These are phyloP conservation scores for Neelides sp. DNA, from an alignment of 1,140 invertebrate species.

Conservation along the genomic window DNA sequence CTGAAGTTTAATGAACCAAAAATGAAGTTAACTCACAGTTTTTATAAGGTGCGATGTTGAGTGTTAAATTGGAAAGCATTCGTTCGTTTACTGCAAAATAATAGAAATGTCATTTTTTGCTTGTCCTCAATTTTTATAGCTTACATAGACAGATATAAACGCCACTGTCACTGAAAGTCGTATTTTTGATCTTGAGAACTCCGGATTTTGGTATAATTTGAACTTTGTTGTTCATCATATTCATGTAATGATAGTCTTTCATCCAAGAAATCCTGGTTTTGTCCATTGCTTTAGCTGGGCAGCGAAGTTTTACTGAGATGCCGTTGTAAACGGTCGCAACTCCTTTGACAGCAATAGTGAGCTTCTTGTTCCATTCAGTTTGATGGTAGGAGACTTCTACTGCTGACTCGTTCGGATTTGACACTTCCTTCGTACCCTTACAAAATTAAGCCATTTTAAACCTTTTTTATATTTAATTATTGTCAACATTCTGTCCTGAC, in stretches of 20 bases:
- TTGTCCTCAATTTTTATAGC: too few species aligned
- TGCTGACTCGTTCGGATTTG: constrained; percentile 7
- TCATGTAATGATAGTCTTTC: constrained; percentile 54
- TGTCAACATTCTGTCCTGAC: too few species aligned
- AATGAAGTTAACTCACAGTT: too few species aligned
- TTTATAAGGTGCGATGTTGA: too few species aligned
- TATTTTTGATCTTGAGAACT: constrained; percentile 62
- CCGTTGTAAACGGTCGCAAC: constrained; percentile 70
- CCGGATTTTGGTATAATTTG: constrained; percentile 75
- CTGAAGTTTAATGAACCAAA: too few species aligned
- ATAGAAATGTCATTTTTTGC: too few species aligned
- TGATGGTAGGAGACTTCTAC: constrained; percentile 38
- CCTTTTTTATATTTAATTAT: too few species aligned
- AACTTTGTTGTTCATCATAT: constrained; percentile 55
- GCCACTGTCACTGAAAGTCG: constrained; percentile 60
- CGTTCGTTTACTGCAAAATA: too few species aligned
- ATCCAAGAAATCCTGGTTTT: constrained; percentile 57
- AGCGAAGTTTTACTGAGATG: constrained; percentile 76
- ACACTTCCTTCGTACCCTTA: background rate
- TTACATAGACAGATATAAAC: constrained; percentile 65
- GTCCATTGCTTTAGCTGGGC: constrained; percentile 34
- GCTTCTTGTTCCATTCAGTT: constrained; percentile 57
- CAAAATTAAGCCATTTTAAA: too few species aligned
- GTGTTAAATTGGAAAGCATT: too few species aligned
- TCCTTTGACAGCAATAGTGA: constrained; percentile 66